Percentiles rank a stretch among this genome's conserved stretches.
Evolutionary conservation across 2,113 vertebrate genomes (phyloP).

Genomic region (Clupea harengus): DNA sequence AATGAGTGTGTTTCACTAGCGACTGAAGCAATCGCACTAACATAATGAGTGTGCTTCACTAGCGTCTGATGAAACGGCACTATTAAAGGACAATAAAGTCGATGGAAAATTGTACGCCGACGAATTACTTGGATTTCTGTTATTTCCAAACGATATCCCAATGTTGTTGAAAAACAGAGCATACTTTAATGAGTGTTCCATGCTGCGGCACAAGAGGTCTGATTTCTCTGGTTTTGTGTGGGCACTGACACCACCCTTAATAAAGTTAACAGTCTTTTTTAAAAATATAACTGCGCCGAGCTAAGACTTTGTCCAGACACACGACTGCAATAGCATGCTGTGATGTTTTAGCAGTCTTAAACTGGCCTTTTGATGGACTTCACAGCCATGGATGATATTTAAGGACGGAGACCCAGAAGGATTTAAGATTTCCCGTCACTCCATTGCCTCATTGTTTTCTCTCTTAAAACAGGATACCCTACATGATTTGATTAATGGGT

Average conservation of each 20-base stretch:
- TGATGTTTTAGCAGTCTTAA: neutral
- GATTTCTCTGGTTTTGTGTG: neutral
- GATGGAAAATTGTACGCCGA: neutral
- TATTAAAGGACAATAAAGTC: neutral
- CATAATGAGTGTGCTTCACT: too few relatives aligned
- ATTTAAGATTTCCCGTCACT: neutral
- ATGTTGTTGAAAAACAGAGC: neutral
- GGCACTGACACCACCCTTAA: slow-evolving; percentile 4
- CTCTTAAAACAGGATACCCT: neutral
- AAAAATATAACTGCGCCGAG: neutral
- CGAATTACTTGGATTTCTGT: neutral
- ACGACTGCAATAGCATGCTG: neutral
- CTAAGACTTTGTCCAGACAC: neutral
- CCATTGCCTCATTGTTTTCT: neutral
- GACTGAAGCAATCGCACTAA: too few relatives aligned
- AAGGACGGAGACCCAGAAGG: neutral
- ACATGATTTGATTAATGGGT: neutral
- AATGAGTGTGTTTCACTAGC: too few relatives aligned
- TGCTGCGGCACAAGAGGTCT: neutral
- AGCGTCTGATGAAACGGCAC: too few relatives aligned
- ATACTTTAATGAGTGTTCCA: neutral
- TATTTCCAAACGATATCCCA: neutral
- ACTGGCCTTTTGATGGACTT: neutral
- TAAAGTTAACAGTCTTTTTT: neutral
- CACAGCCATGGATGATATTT: neutral